Evolutionary conservation across 2,888 invertebrate genomes (phyloP), one percentile per base, ranked within the genome.

Genomic region (Agrochola litura): DNA sequence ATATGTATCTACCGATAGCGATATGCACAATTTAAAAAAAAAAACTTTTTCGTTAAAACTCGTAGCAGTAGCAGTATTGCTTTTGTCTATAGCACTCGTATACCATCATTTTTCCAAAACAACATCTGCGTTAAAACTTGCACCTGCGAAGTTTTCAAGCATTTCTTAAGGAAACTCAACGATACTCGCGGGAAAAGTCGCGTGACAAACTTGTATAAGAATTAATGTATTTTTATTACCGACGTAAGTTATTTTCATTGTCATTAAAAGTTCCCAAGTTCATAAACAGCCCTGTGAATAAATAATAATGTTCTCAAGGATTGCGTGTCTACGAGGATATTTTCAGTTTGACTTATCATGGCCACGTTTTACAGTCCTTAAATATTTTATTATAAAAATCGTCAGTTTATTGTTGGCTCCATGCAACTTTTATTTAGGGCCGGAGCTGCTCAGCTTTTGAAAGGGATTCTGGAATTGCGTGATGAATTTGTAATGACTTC

Each of bases 201-300:
- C 96, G 95, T 96, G 96, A 93, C 94, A 90, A 92, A 91, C 86
- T 89, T 91, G 84, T 93, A 93, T 95, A 90, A 93, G 91, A 92
- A 93, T 94, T 93, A 94, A 95, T 93, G 91, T 92, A 92, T 92
- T 94, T 94, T 94, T 94, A 95, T 94, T 92, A 91, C 92, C 90
- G 83, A 81, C 86, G 89, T 89, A 91, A 94, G 91, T 94, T 94
- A 93, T 93, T 93, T 93, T 93, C 92, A 93, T 90, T 91, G 93
- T 91, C 94, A 93, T 95, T 95, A 94, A 94, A 94, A 94, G 92
- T 95, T 94, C 88, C 91, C 88, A 94, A 95, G 91, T 94, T 94
- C 93, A 92, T 93, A 94, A 94, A 94, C 92, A 91, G 91, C 84
- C 85, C 86, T 90, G 91, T 93, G 91, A 94, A 94, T 95, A 94